Conservation (phyloP, 2,113 vertebrate species). For the Genyomyrus donnyi region DNA sequence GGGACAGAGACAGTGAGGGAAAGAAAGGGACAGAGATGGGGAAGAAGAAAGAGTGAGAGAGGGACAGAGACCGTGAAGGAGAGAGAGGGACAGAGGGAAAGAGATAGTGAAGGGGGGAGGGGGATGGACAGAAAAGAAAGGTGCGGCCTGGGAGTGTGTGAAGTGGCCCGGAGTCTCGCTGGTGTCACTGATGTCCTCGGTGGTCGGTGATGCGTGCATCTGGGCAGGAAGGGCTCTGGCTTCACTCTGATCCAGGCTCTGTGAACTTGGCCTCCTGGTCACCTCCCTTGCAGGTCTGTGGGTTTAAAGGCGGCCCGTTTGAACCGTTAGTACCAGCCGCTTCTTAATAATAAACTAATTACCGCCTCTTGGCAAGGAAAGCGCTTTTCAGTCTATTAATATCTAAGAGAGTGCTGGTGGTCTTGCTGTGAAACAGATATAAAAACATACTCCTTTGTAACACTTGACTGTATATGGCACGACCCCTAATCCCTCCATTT, state of each 20-base stretch:
- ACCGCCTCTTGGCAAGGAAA: conserved; percentile 53
- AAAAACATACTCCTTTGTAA: conserved; percentile 63
- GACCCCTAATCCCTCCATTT: conserved; percentile 61
- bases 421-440: conserved; percentile 65
- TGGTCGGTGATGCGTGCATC: not conserved
- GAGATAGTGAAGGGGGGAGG: too few species aligned
- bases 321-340: conserved; percentile 38
- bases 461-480: conserved; percentile 71
- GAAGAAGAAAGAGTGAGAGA: too few species aligned
- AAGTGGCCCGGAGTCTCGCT: not conserved
- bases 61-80: too few species aligned
- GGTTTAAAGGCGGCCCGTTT: conserved; percentile 41
- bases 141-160: not conserved
- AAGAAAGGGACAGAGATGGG: too few species aligned
- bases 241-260: conserved; percentile 40
- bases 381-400: conserved; percentile 74
- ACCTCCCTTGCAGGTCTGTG: conserved; percentile 35
- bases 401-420: conserved; percentile 70
- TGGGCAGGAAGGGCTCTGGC: conserved; percentile 30
- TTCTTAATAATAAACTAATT: conserved; percentile 67
- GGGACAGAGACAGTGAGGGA: too few species aligned
- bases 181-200: not conserved
- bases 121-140: not conserved
- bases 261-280: conserved; percentile 42
- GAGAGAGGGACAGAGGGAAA: too few species aligned